Evolutionary conservation across 1,140 invertebrate species (phyloP).

Genomic region (Atta colombica): DNA sequence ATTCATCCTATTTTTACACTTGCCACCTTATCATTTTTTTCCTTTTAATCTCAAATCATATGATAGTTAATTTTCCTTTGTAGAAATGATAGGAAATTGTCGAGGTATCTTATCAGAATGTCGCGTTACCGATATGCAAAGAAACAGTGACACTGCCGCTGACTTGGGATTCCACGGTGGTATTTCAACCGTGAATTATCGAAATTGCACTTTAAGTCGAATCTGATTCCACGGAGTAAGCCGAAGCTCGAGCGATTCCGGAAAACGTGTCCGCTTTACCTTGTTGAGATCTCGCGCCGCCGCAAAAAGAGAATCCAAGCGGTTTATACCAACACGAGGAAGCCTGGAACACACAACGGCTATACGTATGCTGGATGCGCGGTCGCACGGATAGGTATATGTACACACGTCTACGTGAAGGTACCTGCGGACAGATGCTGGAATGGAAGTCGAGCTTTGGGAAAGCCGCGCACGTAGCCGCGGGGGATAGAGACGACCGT

Average conservation of each 20-base stretch:
- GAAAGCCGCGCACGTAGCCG: conserved; percentile 83
- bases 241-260: conserved; percentile 53
- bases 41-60: neutral
- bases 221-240: conserved; percentile 65
- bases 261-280: conserved; percentile 54
- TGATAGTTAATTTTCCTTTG: neutral
- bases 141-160: neutral
- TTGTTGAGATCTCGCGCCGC: conserved; percentile 65
- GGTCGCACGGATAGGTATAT: conserved; percentile 45
- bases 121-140: conserved; percentile 17
- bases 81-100: neutral
- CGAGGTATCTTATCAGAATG: neutral
- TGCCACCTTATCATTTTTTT: neutral
- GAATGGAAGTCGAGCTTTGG: conserved; percentile 78
- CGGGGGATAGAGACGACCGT: conserved; percentile 74
- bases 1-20: conserved; percentile 41
- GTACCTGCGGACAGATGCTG: conserved; percentile 76
- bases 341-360: conserved; percentile 60
- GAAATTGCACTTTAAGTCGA: conserved; percentile 70
- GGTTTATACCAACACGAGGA: conserved; percentile 74
- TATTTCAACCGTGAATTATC: conserved; percentile 64
- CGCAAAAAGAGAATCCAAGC: conserved; percentile 75
- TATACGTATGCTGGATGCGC: conserved; percentile 49
- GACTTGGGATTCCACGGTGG: conserved; percentile 36
- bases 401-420: conserved; percentile 64